Conservation (phyloP, 37 sponge, comb jelly and placozoan genomes). For the Agelas oroides region DNA sequence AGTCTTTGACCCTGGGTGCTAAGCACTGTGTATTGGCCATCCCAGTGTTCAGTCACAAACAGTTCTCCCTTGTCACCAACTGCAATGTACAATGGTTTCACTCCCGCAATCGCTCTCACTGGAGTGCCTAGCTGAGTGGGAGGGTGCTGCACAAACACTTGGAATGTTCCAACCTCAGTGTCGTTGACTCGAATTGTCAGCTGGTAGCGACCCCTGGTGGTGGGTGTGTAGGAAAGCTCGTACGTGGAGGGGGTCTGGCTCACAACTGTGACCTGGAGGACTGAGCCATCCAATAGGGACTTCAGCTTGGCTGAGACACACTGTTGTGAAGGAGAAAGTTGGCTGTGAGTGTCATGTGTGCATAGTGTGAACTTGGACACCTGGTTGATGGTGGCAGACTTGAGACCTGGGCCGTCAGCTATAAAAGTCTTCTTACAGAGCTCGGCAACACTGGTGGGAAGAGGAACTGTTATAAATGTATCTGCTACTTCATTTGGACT, state of each 20-base stretch:
- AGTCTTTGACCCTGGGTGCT: background rate
- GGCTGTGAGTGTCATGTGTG: no score
- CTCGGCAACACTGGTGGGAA: background rate
- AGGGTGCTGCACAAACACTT: slow-evolving; percentile 10
- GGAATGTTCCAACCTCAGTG: background rate
- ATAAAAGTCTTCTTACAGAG: background rate
- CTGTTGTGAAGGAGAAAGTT: no score
- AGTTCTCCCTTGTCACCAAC: no score
- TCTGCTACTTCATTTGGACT: background rate
- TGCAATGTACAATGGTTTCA: background rate
- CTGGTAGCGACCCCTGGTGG: background rate
- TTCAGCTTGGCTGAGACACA: background rate
- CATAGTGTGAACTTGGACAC: no score
- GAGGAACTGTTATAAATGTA: background rate
- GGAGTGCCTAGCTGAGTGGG: slow-evolving; percentile 5
- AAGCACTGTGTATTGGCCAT: background rate
- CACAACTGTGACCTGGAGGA: background rate
- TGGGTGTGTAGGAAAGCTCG: background rate
- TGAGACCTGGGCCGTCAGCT: background rate
- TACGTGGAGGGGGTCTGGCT: background rate
- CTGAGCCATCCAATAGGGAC: slow-evolving; percentile 11
- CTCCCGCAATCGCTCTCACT: no score
- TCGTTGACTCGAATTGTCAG: slow-evolving; percentile 8
- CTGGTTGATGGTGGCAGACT: background rate
- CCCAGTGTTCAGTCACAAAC: background rate